Percentiles rank a stretch among this genome's conserved stretches.
Evolutionary conservation across 1,140 invertebrate species (phyloP).

Genomic region (Linepithema humile): DNA sequence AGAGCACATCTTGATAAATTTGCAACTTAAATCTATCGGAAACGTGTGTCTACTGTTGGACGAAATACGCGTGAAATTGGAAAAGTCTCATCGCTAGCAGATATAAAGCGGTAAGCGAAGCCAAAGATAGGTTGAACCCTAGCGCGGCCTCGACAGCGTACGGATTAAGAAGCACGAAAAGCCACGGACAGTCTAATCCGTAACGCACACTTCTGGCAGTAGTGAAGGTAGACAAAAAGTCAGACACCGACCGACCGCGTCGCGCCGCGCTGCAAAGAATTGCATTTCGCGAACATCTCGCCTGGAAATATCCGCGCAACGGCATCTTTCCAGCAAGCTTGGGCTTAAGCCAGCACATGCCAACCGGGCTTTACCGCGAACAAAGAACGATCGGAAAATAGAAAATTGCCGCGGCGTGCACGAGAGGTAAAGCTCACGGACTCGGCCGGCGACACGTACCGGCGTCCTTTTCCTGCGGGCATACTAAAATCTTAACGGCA

Average conservation of each 20-base stretch:
- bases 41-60: background rate
- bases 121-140: background rate
- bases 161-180: conserved; percentile 13
- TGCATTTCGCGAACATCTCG: background rate
- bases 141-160: background rate
- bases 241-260: no score
- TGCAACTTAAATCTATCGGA: background rate
- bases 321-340: background rate
- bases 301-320: background rate
- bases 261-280: background rate
- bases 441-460: conserved; percentile 49
- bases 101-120: background rate
- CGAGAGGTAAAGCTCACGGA: conserved; percentile 55
- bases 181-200: background rate
- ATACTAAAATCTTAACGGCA: conserved; percentile 47
- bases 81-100: background rate
- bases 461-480: background rate
- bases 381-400: conserved; percentile 57
- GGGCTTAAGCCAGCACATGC: conserved; percentile 52
- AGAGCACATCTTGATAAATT: background rate
- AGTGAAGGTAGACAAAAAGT: conserved; percentile 13
- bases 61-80: background rate
- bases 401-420: conserved; percentile 30
- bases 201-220: background rate
- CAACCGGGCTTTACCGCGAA: conserved; percentile 46